A percentile compares a stretch with the other conserved stretches of the same genome.
phyloP scores from a whole-genome alignment of 2,888 invertebrate genomes.

The Blastobasis adustella region DNA sequence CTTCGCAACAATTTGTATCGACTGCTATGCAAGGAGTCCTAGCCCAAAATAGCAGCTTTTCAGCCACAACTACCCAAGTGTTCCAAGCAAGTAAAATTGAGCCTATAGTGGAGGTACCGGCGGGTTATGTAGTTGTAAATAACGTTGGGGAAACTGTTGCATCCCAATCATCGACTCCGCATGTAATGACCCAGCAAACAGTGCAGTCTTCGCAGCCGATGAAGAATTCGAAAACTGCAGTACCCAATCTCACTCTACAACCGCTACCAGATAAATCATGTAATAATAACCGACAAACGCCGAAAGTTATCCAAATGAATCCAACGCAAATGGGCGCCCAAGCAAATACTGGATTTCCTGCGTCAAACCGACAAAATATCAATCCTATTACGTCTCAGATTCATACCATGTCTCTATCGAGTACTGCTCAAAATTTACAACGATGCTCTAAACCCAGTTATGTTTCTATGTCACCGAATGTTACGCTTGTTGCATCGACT shows the following conservation, averaged over 20 bases:
- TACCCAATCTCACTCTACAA: constrained; percentile 66
- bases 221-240: constrained; percentile 54
- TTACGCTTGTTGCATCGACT: constrained; percentile 59
- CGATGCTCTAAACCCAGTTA: constrained; percentile 50
- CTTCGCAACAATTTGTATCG: constrained; percentile 89
- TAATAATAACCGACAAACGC: constrained; percentile 46
- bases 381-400: constrained; percentile 69
- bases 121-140: constrained; percentile 82
- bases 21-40: constrained; percentile 87
- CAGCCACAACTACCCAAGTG: constrained; percentile 88
- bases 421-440: constrained; percentile 48
- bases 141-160: constrained; percentile 67
- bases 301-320: constrained; percentile 66
- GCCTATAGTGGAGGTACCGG: constrained; percentile 84
- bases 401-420: constrained; percentile 58
- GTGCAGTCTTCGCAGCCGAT: constrained; percentile 54
- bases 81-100: constrained; percentile 91
- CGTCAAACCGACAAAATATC: constrained; percentile 54
- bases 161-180: constrained; percentile 46
- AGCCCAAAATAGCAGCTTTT: constrained; percentile 87
- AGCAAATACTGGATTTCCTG: constrained; percentile 39
- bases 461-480: constrained; percentile 60
- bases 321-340: constrained; percentile 47
- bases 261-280: constrained; percentile 60
- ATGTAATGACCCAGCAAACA: constrained; percentile 58